phyloP scores from a whole-genome alignment of 2,888 invertebrate genomes.

The Leuctra nigra region DNA sequence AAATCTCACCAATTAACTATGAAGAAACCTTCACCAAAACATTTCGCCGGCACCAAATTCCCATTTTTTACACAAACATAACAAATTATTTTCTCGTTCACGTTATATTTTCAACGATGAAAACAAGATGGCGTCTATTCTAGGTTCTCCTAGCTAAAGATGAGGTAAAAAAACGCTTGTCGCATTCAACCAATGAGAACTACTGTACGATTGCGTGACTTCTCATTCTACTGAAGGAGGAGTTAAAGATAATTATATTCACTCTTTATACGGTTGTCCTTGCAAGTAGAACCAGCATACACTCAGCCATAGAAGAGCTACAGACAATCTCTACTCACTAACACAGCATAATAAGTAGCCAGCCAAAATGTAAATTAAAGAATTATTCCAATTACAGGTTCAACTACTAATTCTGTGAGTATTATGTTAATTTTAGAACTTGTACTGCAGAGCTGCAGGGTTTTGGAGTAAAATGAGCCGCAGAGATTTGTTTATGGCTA shows the following conservation, averaged over 20 bases:
- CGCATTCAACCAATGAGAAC: slow-evolving; percentile 10
- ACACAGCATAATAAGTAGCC: too few relatives aligned
- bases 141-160: too few relatives aligned
- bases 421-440: too few relatives aligned
- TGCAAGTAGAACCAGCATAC: too few relatives aligned
- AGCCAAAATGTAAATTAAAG: too few relatives aligned
- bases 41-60: background rate
- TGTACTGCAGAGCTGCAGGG: too few relatives aligned
- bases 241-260: slow-evolving; percentile 18
- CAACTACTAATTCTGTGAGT: too few relatives aligned
- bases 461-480: too few relatives aligned
- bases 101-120: background rate
- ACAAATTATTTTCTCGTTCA: background rate
- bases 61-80: background rate
- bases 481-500: too few relatives aligned
- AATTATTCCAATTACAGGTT: too few relatives aligned
- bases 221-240: slow-evolving; percentile 15
- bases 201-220: slow-evolving; percentile 16
- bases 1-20: background rate
- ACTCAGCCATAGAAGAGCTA: too few relatives aligned
- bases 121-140: slow-evolving; percentile 20
- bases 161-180: slow-evolving; percentile 11
- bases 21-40: background rate
- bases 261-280: slow-evolving; percentile 11
- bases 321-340: too few relatives aligned